These are phyloP conservation scores for Phoebastria nigripes DNA, from an alignment of 2,797 vertebrate species.

Conservation along the genomic window DNA sequence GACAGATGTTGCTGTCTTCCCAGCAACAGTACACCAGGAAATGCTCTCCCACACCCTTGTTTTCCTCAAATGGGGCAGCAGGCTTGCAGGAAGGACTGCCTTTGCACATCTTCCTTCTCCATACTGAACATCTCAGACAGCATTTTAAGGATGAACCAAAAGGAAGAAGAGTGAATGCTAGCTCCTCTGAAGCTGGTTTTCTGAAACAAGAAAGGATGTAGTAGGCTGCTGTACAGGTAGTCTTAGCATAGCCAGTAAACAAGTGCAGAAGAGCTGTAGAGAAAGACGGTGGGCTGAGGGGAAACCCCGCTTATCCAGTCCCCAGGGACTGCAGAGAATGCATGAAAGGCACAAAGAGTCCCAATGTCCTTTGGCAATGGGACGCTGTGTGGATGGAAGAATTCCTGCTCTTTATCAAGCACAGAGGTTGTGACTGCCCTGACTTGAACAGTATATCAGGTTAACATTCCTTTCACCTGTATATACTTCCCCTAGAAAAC, in stretches of 20 bases:
- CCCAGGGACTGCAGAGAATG: rapidly evolving
- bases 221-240: background rate
- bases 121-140: background rate
- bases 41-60: background rate
- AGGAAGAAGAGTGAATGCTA: background rate
- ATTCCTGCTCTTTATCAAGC: background rate
- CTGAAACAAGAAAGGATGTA: background rate
- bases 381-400: background rate
- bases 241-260: background rate
- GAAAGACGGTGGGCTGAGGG: background rate
- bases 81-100: background rate
- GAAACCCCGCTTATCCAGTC: background rate
- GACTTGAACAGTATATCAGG: background rate
- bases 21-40: background rate
- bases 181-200: background rate
- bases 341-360: background rate
- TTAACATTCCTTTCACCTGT: background rate
- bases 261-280: background rate
- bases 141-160: background rate
- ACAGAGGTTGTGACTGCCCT: background rate
- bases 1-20: background rate
- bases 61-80: background rate
- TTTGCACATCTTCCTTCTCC: background rate
- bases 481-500: background rate
- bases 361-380: background rate